A percentile compares a stretch with the other conserved stretches of the same genome.
These are phyloP conservation scores for Caenorhabditis sp. DNA, from an alignment of 2,888 invertebrate species.

Conservation along the genomic window DNA sequence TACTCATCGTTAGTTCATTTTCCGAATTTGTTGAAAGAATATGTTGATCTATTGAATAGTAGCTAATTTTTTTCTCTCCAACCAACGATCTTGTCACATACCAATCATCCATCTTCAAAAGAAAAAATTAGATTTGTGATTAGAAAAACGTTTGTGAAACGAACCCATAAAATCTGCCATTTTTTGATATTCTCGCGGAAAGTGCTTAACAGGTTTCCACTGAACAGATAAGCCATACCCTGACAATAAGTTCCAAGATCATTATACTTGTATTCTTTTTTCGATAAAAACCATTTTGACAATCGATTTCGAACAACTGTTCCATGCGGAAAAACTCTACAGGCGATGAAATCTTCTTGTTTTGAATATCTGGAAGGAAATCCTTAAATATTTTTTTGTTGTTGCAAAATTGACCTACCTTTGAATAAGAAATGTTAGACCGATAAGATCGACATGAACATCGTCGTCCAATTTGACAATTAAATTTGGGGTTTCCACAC, in stretches of 20 bases:
- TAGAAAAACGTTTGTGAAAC: background rate
- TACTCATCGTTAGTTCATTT: constrained; percentile 9
- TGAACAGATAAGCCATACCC: constrained; percentile 57
- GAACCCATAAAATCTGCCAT: constrained; percentile 51
- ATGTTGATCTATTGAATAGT: constrained; percentile 37
- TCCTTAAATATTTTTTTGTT: background rate
- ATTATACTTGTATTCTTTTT: constrained; percentile 41
- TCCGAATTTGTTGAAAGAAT: constrained; percentile 27
- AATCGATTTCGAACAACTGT: constrained; percentile 39
- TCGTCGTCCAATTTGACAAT: constrained; percentile 57
- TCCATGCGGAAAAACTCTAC: constrained; percentile 47
- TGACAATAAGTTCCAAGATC: constrained; percentile 54
- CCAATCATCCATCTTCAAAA: constrained; percentile 60
- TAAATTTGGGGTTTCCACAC: constrained; percentile 10
- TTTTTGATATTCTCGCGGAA: constrained; percentile 38
- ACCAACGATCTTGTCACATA: constrained; percentile 50
- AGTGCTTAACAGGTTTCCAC: constrained; percentile 35
- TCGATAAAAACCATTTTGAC: constrained; percentile 56
- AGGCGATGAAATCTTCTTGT: constrained; percentile 39
- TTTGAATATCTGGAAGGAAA: constrained; percentile 18
- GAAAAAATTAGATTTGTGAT: background rate
- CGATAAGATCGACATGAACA: constrained; percentile 38
- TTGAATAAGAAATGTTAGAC: constrained; percentile 34
- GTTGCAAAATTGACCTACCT: constrained; percentile 6
- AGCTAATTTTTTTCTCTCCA: constrained; percentile 22